These are phyloP conservation scores for Lycocorax pyrrhopterus DNA, from an alignment of 2,113 vertebrate species.

Conservation along the genomic window DNA sequence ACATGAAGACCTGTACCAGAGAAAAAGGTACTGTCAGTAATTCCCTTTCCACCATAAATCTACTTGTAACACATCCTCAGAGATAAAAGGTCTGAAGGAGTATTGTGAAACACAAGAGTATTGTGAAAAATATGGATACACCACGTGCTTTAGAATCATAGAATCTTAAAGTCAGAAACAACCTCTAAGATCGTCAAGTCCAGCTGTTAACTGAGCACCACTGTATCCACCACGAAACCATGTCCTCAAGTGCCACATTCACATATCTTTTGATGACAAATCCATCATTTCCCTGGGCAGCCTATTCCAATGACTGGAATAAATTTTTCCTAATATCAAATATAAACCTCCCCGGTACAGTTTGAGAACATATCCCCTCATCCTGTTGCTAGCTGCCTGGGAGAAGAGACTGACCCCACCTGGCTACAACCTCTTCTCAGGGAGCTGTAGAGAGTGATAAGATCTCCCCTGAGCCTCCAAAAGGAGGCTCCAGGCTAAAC, in stretches of 20 bases:
- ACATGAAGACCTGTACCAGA: neutral
- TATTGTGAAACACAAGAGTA: neutral
- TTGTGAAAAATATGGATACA: neutral
- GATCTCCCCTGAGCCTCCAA: neutral
- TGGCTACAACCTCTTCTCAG: neutral
- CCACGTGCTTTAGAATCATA: neutral
- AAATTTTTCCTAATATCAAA: neutral
- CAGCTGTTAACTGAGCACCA: neutral
- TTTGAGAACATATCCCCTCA: neutral
- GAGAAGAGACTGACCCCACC: neutral
- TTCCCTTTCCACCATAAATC: neutral
- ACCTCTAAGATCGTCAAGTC: neutral
- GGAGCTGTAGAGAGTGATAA: neutral
- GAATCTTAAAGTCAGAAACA: neutral
- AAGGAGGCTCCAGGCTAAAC: neutral
- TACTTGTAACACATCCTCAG: neutral
- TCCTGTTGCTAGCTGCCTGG: neutral
- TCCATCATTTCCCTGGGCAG: neutral
- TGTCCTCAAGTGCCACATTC: too few species aligned
- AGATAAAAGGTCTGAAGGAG: neutral
- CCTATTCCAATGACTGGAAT: neutral
- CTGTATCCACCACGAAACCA: fast-evolving
- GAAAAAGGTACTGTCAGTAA: neutral
- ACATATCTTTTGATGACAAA: neutral
- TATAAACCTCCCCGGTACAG: neutral